These are phyloP conservation scores for Anneissia japonica DNA, from an alignment of 35 echinoderm and acorn worm species.

Conservation along the genomic window DNA sequence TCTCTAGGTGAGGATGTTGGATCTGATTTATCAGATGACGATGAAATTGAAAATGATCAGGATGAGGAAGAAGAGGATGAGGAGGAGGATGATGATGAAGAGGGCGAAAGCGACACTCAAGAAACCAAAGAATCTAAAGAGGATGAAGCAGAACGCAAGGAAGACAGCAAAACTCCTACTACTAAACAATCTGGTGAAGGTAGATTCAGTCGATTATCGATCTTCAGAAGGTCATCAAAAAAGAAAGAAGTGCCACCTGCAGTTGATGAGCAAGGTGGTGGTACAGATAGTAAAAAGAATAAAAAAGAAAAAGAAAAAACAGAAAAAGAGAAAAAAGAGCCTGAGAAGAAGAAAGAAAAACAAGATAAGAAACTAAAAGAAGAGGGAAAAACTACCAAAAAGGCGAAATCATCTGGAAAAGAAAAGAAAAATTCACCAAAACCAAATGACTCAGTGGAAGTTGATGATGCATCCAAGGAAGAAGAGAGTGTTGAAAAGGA, in stretches of 20 bases:
- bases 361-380: slow-evolving; percentile 21
- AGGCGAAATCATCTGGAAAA: slow-evolving; percentile 5
- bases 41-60: slow-evolving; percentile 27
- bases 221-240: slow-evolving; percentile 58
- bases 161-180: neutral
- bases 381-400: slow-evolving; percentile 2
- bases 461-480: neutral
- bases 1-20: neutral
- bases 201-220: slow-evolving; percentile 38
- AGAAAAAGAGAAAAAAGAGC: slow-evolving; percentile 3
- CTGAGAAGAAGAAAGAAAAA: slow-evolving; percentile 13
- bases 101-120: neutral
- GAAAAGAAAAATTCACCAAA: neutral
- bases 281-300: slow-evolving; percentile 18
- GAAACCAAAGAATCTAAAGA: neutral
- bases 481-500: slow-evolving; percentile 35
- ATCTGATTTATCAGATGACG: neutral
- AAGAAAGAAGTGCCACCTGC: slow-evolving; percentile 15
- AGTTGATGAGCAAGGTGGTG: neutral
- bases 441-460: neutral
- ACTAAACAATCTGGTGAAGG: neutral
- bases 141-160: neutral
- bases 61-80: slow-evolving; percentile 1
- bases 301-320: slow-evolving; percentile 30
- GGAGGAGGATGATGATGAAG: neutral